phyloP scores from a whole-genome alignment of 1,140 invertebrate genomes.

The Agrypnia vestita region DNA sequence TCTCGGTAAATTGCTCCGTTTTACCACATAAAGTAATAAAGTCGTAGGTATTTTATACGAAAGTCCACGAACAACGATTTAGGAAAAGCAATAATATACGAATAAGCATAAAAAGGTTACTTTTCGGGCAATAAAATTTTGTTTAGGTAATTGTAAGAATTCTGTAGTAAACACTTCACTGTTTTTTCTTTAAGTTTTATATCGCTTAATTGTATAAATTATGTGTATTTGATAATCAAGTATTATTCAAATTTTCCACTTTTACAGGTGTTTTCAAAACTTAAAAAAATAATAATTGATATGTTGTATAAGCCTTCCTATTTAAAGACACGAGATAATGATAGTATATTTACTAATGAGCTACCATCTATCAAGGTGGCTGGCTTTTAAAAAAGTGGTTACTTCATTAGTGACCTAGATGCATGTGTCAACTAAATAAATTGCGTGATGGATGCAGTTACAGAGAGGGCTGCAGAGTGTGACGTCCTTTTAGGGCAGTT shows the following conservation, averaged over 20 bases:
- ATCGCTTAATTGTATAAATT: conserved; percentile 10
- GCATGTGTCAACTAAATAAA: too few species aligned
- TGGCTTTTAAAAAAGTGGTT: too few species aligned
- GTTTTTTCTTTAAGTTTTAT: background rate
- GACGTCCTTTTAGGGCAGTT: too few species aligned
- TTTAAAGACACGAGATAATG: too few species aligned
- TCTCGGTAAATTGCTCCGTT: conserved; percentile 7
- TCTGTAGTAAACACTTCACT: conserved; percentile 23
- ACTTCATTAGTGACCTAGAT: too few species aligned
- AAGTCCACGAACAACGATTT: conserved; percentile 10
- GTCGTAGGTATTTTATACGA: conserved; percentile 15
- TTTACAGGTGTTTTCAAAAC: background rate
- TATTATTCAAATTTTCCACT: conserved; percentile 18
- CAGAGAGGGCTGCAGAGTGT: too few species aligned
- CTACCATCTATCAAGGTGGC: too few species aligned
- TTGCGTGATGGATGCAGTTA: too few species aligned
- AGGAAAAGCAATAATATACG: background rate
- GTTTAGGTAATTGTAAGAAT: conserved; percentile 22
- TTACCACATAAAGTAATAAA: background rate
- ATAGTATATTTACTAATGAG: too few species aligned
- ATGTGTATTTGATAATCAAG: conserved; percentile 10
- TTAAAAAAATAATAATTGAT: too few species aligned
- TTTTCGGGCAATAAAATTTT: conserved; percentile 18
- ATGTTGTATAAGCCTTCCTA: too few species aligned
- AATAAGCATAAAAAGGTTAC: conserved; percentile 2